phyloP scores from a whole-genome alignment of 2,113 vertebrate species.

The Struthidea cinerea region DNA sequence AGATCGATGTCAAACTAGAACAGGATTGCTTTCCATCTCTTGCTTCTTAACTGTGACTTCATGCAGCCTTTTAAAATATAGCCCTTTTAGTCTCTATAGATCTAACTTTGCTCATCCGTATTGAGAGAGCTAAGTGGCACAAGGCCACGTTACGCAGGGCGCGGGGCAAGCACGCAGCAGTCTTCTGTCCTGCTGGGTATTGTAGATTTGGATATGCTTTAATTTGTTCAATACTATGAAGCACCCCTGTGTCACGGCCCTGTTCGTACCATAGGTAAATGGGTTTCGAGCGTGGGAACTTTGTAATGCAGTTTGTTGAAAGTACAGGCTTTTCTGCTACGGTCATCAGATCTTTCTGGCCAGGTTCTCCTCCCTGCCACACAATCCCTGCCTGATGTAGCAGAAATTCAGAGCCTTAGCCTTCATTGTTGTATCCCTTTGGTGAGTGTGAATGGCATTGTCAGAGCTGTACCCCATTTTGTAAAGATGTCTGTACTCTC shows the following conservation, averaged over 20 bases:
- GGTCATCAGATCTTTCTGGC: not conserved
- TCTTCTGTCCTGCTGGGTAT: not conserved
- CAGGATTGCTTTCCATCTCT: not conserved
- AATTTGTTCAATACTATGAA: not conserved
- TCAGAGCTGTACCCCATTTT: not conserved
- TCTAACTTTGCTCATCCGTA: not conserved
- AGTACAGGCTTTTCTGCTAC: not conserved
- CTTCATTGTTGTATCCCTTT: not conserved
- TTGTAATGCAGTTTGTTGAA: not conserved
- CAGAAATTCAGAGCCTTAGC: not conserved
- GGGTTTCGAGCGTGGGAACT: not conserved
- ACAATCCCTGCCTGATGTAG: rapidly evolving
- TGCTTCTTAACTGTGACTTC: not conserved
- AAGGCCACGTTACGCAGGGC: not conserved
- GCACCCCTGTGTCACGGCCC: not conserved
- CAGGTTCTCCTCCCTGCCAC: not conserved
- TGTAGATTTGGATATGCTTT: not conserved
- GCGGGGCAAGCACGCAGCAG: not conserved
- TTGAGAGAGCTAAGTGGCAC: not conserved
- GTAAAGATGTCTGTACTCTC: not conserved
- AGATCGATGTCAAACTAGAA: not conserved
- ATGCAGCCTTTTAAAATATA: not conserved
- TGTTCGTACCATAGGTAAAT: not conserved
- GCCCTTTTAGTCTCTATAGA: not conserved
- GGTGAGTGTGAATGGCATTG: not conserved